These are phyloP conservation scores for Apamea monoglypha DNA, from an alignment of 2,888 invertebrate species.

Conservation along the genomic window DNA sequence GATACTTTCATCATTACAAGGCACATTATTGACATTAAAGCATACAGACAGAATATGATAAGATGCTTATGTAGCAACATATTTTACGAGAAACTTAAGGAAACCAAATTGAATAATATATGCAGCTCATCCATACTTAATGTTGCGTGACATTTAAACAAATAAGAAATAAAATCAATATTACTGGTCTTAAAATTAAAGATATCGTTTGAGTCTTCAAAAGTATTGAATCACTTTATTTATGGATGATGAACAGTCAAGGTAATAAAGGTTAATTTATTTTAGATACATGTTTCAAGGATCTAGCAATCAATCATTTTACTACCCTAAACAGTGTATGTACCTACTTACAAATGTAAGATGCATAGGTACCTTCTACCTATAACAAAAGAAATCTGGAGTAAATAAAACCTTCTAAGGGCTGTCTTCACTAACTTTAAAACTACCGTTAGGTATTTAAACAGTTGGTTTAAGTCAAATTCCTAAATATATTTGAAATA, in stretches of 20 bases:
- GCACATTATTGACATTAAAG: not conserved
- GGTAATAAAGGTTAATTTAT: not conserved
- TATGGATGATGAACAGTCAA: slow-evolving; percentile 11
- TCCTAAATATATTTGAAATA: not conserved
- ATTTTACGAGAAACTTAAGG: slow-evolving; percentile 40
- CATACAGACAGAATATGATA: not conserved
- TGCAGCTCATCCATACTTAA: slow-evolving; percentile 28
- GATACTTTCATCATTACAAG: not conserved
- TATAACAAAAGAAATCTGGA: not conserved
- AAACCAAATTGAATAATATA: slow-evolving; percentile 23
- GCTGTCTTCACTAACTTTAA: not conserved
- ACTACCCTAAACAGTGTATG: not conserved
- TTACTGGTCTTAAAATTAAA: slow-evolving; percentile 35
- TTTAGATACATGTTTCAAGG: not conserved
- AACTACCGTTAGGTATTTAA: not conserved
- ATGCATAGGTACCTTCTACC: not conserved
- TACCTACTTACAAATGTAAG: not conserved
- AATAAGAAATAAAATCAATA: slow-evolving; percentile 32
- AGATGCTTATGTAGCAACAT: slow-evolving; percentile 14
- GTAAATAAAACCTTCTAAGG: not conserved
- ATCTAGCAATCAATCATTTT: not conserved
- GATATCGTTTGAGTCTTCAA: slow-evolving; percentile 6
- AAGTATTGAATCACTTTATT: slow-evolving; percentile 20
- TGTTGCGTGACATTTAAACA: slow-evolving; percentile 53
- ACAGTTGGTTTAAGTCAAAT: not conserved